A percentile compares a stretch with the other conserved stretches of the same genome.
Conservation (phyloP, 1,140 invertebrate genomes). For the Laupala kohalensis region DNA sequence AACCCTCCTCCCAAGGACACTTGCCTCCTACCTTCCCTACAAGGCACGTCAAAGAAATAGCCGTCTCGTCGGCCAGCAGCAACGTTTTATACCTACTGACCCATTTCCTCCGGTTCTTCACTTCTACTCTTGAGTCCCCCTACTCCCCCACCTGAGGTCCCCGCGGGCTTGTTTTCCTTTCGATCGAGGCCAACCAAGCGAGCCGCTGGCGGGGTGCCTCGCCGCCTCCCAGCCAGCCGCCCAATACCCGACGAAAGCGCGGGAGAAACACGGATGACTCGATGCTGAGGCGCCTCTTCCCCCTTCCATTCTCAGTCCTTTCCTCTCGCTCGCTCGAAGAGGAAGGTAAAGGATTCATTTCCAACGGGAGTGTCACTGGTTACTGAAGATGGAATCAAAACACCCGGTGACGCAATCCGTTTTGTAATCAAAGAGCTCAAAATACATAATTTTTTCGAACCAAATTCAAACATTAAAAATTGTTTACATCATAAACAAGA, state of each 20-base stretch:
- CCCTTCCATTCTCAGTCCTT: background rate
- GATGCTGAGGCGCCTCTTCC: too few relatives aligned
- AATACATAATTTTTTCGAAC: too few relatives aligned
- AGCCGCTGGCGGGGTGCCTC: background rate
- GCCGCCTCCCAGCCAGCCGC: background rate
- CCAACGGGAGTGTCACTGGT: background rate
- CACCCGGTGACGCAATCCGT: background rate
- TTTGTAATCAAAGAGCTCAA: too few relatives aligned
- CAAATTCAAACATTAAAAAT: too few relatives aligned
- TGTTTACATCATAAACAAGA: too few relatives aligned
- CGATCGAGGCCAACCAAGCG: background rate
- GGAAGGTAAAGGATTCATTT: too few relatives aligned
- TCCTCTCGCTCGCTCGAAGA: too few relatives aligned
- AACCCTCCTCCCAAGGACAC: background rate
- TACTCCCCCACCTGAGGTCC: background rate
- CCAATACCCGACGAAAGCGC: background rate
- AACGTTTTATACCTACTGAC: background rate
- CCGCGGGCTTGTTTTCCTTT: background rate
- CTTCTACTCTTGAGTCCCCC: background rate
- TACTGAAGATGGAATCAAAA: background rate
- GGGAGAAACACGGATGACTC: background rate
- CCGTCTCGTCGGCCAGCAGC: background rate
- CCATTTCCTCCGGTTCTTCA: background rate
- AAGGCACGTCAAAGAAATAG: background rate
- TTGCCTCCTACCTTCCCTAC: background rate